Evolutionary conservation across 2,797 vertebrate genomes (phyloP).

Genomic region (Protonibea diacanthus): DNA sequence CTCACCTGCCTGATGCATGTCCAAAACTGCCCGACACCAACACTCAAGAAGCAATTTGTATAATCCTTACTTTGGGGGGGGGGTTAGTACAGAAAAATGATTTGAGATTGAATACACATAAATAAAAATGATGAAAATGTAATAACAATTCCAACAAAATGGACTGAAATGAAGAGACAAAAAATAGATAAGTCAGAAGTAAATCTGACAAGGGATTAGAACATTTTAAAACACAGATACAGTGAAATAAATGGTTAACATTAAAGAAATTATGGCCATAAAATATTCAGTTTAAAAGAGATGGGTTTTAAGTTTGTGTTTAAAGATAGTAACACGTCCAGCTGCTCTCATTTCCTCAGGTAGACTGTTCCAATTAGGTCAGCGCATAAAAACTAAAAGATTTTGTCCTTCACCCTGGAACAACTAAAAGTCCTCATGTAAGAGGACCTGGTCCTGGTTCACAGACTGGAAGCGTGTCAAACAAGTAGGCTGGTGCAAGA

Average conservation of each 20-base stretch:
- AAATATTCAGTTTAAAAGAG: background rate
- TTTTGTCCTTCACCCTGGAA: background rate
- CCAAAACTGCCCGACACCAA: background rate
- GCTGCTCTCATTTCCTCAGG: background rate
- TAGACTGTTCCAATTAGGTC: background rate
- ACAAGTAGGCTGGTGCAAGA: background rate
- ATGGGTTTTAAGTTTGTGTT: background rate
- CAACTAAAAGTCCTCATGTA: background rate
- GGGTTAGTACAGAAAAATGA: background rate
- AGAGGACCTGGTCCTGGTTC: background rate
- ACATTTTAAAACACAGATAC: background rate
- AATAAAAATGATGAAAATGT: background rate
- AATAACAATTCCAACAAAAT: background rate
- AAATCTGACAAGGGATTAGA: background rate
- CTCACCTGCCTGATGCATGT: background rate
- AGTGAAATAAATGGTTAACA: background rate
- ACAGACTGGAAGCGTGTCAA: no score
- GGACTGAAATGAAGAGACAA: background rate
- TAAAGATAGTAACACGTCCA: background rate
- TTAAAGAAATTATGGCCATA: no score
- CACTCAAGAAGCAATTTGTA: background rate
- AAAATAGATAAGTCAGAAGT: background rate
- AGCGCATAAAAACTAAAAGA: background rate
- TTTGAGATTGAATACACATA: background rate
- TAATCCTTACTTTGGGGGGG: no score